These are phyloP conservation scores for Watsonalla binaria DNA, from an alignment of 2,888 invertebrate species.

Conservation along the genomic window DNA sequence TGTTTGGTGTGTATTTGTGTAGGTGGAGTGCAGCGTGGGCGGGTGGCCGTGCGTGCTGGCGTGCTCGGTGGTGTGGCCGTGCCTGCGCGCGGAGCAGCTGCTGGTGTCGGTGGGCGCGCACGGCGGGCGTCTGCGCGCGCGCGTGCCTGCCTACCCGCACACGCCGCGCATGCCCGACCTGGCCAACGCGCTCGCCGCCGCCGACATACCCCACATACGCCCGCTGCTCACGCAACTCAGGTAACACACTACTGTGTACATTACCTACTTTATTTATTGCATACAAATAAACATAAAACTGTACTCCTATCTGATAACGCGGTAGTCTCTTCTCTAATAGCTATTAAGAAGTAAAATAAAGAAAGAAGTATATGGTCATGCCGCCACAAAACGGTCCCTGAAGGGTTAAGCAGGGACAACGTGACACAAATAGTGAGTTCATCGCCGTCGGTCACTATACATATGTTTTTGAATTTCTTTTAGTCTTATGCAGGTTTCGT, in stretches of 20 bases:
- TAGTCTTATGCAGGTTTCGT: too few relatives aligned
- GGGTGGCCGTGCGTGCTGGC: slow-evolving; percentile 96
- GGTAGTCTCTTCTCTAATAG: too few relatives aligned
- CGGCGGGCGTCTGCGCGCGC: slow-evolving; percentile 93
- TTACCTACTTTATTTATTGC: not conserved
- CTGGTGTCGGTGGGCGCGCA: slow-evolving; percentile 96
- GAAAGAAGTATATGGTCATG: too few relatives aligned
- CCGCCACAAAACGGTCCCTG: too few relatives aligned
- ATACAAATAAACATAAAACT: too few relatives aligned
- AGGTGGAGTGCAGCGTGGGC: slow-evolving; percentile 86
- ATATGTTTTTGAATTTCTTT: too few relatives aligned
- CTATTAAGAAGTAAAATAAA: too few relatives aligned
- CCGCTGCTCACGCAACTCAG: slow-evolving; percentile 68
- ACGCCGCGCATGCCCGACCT: slow-evolving; percentile 89
- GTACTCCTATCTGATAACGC: too few relatives aligned
- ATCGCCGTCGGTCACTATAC: too few relatives aligned
- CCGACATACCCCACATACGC: slow-evolving; percentile 45
- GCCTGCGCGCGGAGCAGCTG: slow-evolving; percentile 93
- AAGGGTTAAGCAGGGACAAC: too few relatives aligned
- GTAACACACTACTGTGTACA: slow-evolving; percentile 38
- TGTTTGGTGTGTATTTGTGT: not conserved
- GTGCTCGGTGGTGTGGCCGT: slow-evolving; percentile 92
- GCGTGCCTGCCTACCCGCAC: slow-evolving; percentile 93
- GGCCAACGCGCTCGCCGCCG: slow-evolving; percentile 82
- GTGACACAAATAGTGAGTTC: too few relatives aligned